Evolutionary conservation across 1,140 invertebrate genomes (phyloP).

Genomic region (Temnothorax longispinosus): DNA sequence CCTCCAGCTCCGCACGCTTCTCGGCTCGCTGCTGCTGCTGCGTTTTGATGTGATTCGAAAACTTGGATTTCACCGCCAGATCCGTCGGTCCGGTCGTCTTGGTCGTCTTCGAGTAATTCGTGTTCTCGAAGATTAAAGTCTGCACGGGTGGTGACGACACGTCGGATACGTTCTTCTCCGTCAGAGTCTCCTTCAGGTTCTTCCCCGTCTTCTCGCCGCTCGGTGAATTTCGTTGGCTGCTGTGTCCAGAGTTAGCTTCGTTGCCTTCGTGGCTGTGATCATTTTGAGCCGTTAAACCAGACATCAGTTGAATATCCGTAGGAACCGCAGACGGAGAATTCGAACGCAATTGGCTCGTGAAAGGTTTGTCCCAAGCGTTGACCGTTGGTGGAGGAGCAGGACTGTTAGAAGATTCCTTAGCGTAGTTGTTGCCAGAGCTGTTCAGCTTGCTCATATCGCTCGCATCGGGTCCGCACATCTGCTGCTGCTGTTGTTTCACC

Average conservation of each 20-base stretch:
- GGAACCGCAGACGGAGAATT: slow-evolving; percentile 83
- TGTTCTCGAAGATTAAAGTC: slow-evolving; percentile 97
- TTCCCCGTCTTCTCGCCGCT: slow-evolving; percentile 84
- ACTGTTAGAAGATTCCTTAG: slow-evolving; percentile 85
- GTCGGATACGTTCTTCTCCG: slow-evolving; percentile 89
- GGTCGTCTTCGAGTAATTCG: slow-evolving; percentile 90
- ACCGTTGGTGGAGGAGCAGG: slow-evolving; percentile 89
- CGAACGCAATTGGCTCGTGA: slow-evolving; percentile 88
- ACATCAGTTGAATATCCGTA: slow-evolving; percentile 80
- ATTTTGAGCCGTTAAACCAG: slow-evolving; percentile 73
- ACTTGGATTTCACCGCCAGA: slow-evolving; percentile 85
- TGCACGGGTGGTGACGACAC: slow-evolving; percentile 92
- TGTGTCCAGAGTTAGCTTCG: slow-evolving; percentile 80
- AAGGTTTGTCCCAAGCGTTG: slow-evolving; percentile 95
- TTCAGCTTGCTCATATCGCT: slow-evolving; percentile 82
- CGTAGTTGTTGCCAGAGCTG: slow-evolving; percentile 74
- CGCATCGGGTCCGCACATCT: slow-evolving; percentile 79
- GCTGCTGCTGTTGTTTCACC: slow-evolving; percentile 84
- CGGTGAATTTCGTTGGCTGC: slow-evolving; percentile 87
- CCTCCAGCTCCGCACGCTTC: slow-evolving; percentile 82
- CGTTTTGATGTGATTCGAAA: slow-evolving; percentile 84
- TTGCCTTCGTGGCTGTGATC: slow-evolving; percentile 77
- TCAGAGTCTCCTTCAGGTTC: slow-evolving; percentile 76
- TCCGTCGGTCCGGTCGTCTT: slow-evolving; percentile 79
- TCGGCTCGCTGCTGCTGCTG: slow-evolving; percentile 82